Conservation (phyloP, 2,888 invertebrate species). For the Fragum fragum region DNA sequence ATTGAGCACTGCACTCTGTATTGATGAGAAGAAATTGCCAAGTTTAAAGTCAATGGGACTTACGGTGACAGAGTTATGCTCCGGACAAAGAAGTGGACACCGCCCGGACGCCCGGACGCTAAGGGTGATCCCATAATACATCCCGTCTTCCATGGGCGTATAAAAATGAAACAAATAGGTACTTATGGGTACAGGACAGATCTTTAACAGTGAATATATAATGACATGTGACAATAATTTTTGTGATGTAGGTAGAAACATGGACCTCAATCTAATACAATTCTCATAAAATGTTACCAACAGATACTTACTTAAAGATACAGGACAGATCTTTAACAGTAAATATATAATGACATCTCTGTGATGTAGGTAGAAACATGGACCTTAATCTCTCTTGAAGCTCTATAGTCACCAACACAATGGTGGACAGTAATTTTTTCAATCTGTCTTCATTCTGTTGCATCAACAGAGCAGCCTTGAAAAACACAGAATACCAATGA, state of each 20-base stretch:
- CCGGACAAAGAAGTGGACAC: too few relatives aligned
- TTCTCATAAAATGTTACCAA: too few relatives aligned
- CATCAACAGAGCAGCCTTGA: conserved; percentile 69
- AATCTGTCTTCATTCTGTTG: conserved; percentile 79
- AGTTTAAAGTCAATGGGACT: too few relatives aligned
- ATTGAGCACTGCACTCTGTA: too few relatives aligned
- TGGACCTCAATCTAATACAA: conserved; percentile 81
- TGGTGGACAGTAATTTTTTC: conserved; percentile 74
- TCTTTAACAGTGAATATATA: conserved; percentile 85
- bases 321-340: conserved; percentile 83
- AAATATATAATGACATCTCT: conserved; percentile 86
- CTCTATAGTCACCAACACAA: conserved; percentile 84
- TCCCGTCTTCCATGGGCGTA: too few relatives aligned
- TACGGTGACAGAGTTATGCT: too few relatives aligned
- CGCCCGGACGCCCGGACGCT: too few relatives aligned
- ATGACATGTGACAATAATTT: too few relatives aligned
- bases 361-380: conserved; percentile 85
- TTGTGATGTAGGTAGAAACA: conserved; percentile 85
- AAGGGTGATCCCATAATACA: too few relatives aligned
- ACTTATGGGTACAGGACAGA: conserved; percentile 85
- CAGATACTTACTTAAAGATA: conserved; percentile 82
- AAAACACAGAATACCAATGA: not conserved
- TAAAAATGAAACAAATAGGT: too few relatives aligned
- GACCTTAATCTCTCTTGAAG: conserved; percentile 83
- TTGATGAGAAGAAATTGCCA: too few relatives aligned